Conservation (phyloP, 2,797 vertebrate species). For the Bovichtus variegatus region DNA sequence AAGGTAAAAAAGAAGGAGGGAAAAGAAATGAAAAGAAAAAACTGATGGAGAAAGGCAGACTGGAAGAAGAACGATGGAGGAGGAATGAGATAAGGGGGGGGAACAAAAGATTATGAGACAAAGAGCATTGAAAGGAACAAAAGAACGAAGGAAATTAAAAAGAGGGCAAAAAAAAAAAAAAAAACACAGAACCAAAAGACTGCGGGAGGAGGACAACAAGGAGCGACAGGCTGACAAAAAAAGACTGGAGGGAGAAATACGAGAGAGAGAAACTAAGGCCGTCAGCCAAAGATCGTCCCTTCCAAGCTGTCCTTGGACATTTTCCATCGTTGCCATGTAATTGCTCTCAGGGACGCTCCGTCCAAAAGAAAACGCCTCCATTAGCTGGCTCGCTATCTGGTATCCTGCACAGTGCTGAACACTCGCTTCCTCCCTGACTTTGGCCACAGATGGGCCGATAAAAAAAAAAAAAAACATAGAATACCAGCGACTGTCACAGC, state of each 20-base stretch:
- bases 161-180: background rate
- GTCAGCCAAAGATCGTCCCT: conserved; percentile 38
- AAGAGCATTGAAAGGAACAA: background rate
- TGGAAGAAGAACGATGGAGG: background rate
- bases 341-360: conserved; percentile 51
- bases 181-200: background rate
- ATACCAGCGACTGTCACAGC: background rate
- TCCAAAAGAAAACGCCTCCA: conserved; percentile 57
- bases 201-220: background rate
- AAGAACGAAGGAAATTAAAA: background rate
- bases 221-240: conserved; percentile 5
- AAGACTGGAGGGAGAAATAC: conserved; percentile 18
- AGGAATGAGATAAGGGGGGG: background rate
- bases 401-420: conserved; percentile 44
- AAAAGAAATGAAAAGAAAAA: background rate
- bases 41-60: background rate
- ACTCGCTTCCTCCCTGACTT: conserved; percentile 30
- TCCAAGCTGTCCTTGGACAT: conserved; percentile 59
- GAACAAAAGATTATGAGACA: background rate
- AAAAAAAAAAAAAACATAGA: too few species aligned
- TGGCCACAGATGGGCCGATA: conserved; percentile 43
- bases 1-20: background rate
- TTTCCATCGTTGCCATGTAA: conserved; percentile 61
- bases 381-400: conserved; percentile 40
- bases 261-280: conserved; percentile 10